These are phyloP conservation scores for Leptothorax acervorum DNA, from an alignment of 2,888 invertebrate species.

Conservation along the genomic window DNA sequence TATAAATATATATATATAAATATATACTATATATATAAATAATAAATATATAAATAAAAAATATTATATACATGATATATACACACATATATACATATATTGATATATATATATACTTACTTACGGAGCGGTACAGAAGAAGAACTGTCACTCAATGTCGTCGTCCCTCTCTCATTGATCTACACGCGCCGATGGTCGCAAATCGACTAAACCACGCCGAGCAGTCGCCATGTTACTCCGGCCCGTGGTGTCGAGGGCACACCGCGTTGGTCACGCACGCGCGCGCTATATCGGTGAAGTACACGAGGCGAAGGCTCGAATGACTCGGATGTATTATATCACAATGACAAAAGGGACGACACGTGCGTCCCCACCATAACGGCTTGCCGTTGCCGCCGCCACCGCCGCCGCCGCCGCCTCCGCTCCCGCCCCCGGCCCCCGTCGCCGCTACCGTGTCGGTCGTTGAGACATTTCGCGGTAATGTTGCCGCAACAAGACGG, in stretches of 20 bases:
- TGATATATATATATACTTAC: not conserved
- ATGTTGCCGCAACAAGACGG: not conserved
- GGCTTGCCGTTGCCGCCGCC: not conserved
- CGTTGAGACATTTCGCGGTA: not conserved
- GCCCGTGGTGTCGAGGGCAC: conserved; percentile 49
- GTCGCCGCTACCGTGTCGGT: not conserved
- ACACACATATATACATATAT: too few relatives aligned
- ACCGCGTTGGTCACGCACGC: conserved; percentile 65
- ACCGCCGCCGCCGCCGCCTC: not conserved
- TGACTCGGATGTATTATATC: conserved; percentile 59
- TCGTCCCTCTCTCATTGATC: conserved; percentile 25
- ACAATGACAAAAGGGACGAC: conserved; percentile 75
- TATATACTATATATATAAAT: not conserved
- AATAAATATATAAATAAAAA: not conserved
- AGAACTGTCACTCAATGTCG: conserved; percentile 5
- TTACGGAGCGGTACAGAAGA: not conserved
- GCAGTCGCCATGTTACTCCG: conserved; percentile 63
- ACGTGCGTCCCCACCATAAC: conserved; percentile 74
- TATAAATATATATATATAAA: not conserved
- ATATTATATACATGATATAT: not conserved
- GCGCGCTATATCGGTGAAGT: conserved; percentile 57
- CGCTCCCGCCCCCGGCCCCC: not conserved
- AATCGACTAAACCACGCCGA: conserved; percentile 66
- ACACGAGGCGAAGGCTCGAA: conserved; percentile 30
- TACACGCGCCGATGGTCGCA: conserved; percentile 56